phyloP scores from a whole-genome alignment of 2,797 vertebrate species.

The Alauda arvensis region DNA sequence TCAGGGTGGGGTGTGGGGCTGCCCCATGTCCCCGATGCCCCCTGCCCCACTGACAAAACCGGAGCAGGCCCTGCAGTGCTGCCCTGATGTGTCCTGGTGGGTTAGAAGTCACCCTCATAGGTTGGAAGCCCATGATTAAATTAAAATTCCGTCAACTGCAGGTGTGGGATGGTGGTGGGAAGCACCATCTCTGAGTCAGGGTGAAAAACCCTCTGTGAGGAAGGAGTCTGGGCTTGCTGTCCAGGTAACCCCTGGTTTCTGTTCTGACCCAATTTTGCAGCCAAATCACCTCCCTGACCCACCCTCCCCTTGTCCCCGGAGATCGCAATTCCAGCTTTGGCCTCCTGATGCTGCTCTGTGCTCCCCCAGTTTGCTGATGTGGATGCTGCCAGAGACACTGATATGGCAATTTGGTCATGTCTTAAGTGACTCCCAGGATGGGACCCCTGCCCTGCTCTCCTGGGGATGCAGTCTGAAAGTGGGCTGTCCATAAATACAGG shows the following conservation, averaged over 20 bases:
- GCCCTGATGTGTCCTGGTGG: not conserved
- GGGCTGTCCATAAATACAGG: not conserved
- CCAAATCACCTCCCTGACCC: not conserved
- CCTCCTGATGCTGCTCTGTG: rapidly evolving
- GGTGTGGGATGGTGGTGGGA: not conserved
- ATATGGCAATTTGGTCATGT: not conserved
- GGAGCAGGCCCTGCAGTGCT: rapidly evolving
- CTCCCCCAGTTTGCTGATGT: not conserved
- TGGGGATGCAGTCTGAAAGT: not conserved
- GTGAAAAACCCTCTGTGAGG: not conserved
- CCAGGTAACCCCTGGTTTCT: not conserved
- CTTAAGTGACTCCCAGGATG: rapidly evolving
- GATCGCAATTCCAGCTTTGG: not conserved
- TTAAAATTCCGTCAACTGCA: not conserved
- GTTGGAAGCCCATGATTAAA: not conserved
- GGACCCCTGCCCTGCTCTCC: not conserved
- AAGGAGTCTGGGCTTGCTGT: not conserved
- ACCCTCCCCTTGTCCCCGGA: rapidly evolving
- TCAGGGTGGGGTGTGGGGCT: not conserved
- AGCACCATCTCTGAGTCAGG: rapidly evolving
- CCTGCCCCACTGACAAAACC: not conserved
- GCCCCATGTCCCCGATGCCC: rapidly evolving
- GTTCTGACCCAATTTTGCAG: not conserved
- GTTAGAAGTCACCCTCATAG: not conserved
- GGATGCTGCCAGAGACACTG: rapidly evolving